Conservation (phyloP, 2,113 vertebrate genomes). For the Cebidichthys violaceus region DNA sequence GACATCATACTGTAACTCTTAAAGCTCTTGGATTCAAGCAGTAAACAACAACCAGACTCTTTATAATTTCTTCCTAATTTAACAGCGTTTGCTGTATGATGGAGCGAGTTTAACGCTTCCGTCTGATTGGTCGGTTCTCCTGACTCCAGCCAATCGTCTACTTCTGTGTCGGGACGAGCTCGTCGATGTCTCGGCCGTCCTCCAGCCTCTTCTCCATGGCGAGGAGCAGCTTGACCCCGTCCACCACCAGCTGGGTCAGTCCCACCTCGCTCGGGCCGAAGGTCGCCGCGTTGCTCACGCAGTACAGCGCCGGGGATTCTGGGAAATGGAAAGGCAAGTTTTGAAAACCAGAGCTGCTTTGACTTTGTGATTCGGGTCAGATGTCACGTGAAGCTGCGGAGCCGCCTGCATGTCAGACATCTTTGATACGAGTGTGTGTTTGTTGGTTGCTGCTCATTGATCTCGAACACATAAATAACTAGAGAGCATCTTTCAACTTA, state of each 20-base stretch:
- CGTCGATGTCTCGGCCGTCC: conserved; percentile 56
- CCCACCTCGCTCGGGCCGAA: conserved; percentile 78
- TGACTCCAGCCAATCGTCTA: conserved; percentile 41
- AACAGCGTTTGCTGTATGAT: not conserved
- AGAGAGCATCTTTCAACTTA: not conserved
- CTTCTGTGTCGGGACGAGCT: conserved; percentile 80
- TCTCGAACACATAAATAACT: not conserved
- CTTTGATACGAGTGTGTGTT: too few species aligned
- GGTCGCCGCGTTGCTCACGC: conserved; percentile 66
- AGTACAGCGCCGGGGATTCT: conserved; percentile 32
- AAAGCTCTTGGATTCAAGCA: too few species aligned
- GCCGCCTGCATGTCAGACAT: too few species aligned
- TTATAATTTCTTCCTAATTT: not conserved
- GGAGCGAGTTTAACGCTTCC: not conserved
- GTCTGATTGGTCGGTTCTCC: not conserved
- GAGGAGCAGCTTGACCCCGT: conserved; percentile 80
- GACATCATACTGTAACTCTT: not conserved
- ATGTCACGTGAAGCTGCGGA: too few species aligned
- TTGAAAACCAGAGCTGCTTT: not conserved
- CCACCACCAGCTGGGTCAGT: conserved; percentile 79
- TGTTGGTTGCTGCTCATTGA: not conserved
- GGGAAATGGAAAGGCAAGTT: conserved; percentile 11
- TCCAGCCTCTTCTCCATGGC: conserved; percentile 80
- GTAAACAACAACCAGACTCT: not conserved
- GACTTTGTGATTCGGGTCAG: not conserved